Base-by-base conservation (phyloP, 2,888 invertebrate species). In the Eugnorisma glareosa region DNA sequence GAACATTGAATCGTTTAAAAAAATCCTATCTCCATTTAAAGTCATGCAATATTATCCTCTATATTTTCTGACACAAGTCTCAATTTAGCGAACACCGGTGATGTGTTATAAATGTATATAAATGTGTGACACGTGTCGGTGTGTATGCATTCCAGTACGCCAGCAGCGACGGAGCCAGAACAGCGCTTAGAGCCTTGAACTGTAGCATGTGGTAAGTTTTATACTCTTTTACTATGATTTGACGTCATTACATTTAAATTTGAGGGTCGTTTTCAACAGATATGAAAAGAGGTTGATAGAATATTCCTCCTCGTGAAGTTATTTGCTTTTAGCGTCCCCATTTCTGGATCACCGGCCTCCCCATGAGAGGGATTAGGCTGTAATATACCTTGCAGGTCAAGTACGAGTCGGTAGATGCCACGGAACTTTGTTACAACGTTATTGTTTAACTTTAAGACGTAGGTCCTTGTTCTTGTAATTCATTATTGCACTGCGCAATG, bases 121-220 rank as follows among this genome's bases (percentile, higher is more conserved):
- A 89, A 89, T 88, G 92, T 92, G 93, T 92, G 93, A 93, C 83
- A 91, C 92, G 89, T 94, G 91, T 93, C 91, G 89, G 92, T 93
- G 94, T 95, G 95, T 93, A 90, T 96, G 93, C 88, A 94, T 98
- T 98, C 97, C 98, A 98, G 98, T 98, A 98, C 98, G 98, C 97
- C 98, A 98, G 97, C 98, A 98, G 97, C 98, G 98, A 97, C 98
- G 98, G 97, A 98, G 98, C 97, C 98, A 98, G 97, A 97, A 97
- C 97, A 98, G 97, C 97, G 97, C 98, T 96, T 98, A 98, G 97
- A 97, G 94, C 96, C 97, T 95, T 97, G 97, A 96, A 93, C 94
- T 89, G 86, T 89, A 91, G 90, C 90, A 88, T 91, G 90, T 90
- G 95, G 96, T 96, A 91, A 95, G 96, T 92, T 76, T 35, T 75